Conservation (phyloP, 2,888 invertebrate genomes). For the Willowsia nigromaculata region DNA sequence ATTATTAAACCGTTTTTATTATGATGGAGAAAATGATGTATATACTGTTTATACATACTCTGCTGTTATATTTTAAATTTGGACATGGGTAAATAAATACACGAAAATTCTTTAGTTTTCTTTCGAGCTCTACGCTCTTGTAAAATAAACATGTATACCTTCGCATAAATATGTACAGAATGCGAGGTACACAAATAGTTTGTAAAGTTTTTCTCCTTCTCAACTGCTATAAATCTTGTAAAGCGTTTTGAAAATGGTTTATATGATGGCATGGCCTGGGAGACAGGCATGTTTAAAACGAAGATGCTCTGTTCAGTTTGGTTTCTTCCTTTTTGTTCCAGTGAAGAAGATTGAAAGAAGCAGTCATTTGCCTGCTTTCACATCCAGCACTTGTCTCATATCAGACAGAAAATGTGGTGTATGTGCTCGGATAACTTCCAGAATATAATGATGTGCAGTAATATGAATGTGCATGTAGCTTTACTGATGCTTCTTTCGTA, state of each 20-base stretch:
- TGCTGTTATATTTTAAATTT: background rate
- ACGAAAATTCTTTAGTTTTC: background rate
- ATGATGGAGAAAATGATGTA: slow-evolving; percentile 16
- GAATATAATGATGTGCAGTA: background rate
- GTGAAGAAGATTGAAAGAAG: slow-evolving; percentile 16
- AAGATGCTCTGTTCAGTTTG: background rate
- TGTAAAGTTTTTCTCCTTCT: background rate
- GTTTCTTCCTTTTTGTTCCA: background rate
- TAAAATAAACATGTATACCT: background rate
- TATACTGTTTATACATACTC: background rate
- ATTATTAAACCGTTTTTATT: slow-evolving; percentile 59
- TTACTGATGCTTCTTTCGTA: background rate
- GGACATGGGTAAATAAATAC: background rate
- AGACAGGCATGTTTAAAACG: slow-evolving; percentile 3
- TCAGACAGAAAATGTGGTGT: slow-evolving; percentile 1
- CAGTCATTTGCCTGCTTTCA: slow-evolving; percentile 38
- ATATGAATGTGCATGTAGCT: background rate
- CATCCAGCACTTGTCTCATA: slow-evolving; percentile 21
- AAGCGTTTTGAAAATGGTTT: slow-evolving; percentile 6
- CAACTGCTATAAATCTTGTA: background rate
- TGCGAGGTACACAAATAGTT: background rate
- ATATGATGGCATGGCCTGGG: background rate
- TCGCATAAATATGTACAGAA: background rate
- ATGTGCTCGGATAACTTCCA: background rate
- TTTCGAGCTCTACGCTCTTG: no score